Evolutionary conservation across 1,140 invertebrate species (phyloP), one percentile per base, ranked within the genome.

Genomic region (Stenopsyche tienmushanensis): DNA sequence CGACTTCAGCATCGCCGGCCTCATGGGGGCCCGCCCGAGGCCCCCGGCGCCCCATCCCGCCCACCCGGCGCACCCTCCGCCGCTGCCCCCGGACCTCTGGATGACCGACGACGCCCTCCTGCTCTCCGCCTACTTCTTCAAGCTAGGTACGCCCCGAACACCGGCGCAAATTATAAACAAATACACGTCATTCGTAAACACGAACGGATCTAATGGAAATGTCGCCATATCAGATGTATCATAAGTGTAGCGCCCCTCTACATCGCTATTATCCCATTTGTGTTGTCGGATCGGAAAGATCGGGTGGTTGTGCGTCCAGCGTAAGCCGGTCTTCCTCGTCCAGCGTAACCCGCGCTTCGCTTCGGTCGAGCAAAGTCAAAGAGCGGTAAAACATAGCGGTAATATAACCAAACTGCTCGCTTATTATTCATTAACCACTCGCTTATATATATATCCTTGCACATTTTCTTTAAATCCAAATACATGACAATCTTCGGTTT

Each of bases 121-220:
- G 49, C 73, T 81, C 60, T 80, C 79, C 39, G 76, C 78, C 41
- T 80, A 80, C 73, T 75, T 80, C 72, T 77, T 79, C 72, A 81
- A 80, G 78, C 71, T 80, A 81, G 80, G 80, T 81, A 64, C 15
- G 26, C 8, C 5, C 29, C 29, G 29, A n/a, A n/a, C n/a, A n/a
- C n/a, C n/a, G n/a, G n/a, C n/a, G n/a, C n/a, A n/a, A n/a, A n/a
- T n/a, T n/a, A n/a, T n/a, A n/a, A n/a, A n/a, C n/a, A n/a, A n/a
- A n/a, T n/a, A n/a, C n/a, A n/a, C n/a, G n/a, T n/a, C n/a, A n/a
- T n/a, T n/a, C n/a, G 18, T 44, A 17, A 44, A 13, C 41, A 17
- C 18, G 41, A 44, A 44, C n/a, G 18, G n/a, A 44, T 44, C 18
- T 44, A 44, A 15, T 13, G 18, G 41, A 44, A 13, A 2, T 17